Percentiles rank a stretch among this genome's conserved stretches.
Conservation (phyloP, 2,797 vertebrate species). For the Gymnothorax reevesii region DNA sequence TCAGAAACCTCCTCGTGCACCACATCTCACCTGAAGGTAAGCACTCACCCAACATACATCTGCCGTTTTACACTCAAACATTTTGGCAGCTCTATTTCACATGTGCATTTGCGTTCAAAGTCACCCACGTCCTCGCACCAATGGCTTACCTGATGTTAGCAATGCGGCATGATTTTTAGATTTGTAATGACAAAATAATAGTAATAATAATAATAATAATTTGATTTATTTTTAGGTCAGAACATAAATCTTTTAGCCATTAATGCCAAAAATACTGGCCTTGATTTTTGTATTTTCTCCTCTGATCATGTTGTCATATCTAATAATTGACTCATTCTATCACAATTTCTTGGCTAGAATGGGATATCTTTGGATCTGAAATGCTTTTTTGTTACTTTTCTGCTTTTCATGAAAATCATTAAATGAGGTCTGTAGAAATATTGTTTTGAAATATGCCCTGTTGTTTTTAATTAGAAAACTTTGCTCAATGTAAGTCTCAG, state of each 20-base stretch:
- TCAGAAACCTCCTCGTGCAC: constrained; percentile 55
- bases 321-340: background rate
- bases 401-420: background rate
- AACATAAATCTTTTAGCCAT: background rate
- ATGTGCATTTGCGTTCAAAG: background rate
- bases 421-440: background rate
- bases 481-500: background rate
- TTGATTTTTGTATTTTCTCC: background rate
- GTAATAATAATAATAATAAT: too few species aligned
- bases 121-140: background rate
- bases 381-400: background rate
- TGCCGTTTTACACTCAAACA: constrained; percentile 25
- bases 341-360: background rate
- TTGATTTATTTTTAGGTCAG: background rate
- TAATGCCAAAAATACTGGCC: background rate
- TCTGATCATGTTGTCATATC: background rate
- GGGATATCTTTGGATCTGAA: background rate
- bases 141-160: background rate
- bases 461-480: background rate
- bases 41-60: constrained; percentile 34
- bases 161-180: too few species aligned
- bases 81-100: background rate
- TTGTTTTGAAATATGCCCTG: background rate
- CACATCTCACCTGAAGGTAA: constrained; percentile 59
- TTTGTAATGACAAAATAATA: too few species aligned